Evolutionary conservation across 2,888 invertebrate genomes (phyloP).

Genomic region (Acanthosepion esculentum): DNA sequence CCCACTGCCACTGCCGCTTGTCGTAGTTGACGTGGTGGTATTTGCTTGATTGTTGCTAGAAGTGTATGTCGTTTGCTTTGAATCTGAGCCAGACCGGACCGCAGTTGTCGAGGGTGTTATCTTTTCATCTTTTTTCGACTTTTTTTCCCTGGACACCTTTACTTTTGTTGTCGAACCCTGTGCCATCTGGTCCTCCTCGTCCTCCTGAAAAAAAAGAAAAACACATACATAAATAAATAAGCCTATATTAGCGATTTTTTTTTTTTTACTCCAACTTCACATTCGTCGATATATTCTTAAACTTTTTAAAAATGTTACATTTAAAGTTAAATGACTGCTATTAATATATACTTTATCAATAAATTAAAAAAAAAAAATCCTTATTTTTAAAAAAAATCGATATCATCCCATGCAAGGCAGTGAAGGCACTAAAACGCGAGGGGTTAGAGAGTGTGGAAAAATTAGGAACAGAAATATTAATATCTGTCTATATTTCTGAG

Average conservation of each 20-base stretch:
- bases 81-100: slow-evolving; percentile 51
- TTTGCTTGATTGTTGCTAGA: slow-evolving; percentile 25
- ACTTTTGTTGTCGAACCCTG: slow-evolving; percentile 62
- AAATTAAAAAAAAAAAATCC: no score
- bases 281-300: no score
- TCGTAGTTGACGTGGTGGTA: slow-evolving; percentile 41
- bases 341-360: no score
- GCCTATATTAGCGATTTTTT: not conserved
- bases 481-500: no score
- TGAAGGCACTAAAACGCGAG: no score
- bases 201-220: slow-evolving; percentile 55
- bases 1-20: not conserved
- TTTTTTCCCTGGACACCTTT: slow-evolving; percentile 59
- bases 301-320: no score
- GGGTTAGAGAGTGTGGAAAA: no score
- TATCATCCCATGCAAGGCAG: no score
- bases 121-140: slow-evolving; percentile 47
- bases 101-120: slow-evolving; percentile 48
- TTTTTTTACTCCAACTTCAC: no score
- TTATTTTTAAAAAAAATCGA: no score
- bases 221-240: not conserved
- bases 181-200: slow-evolving; percentile 65
- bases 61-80: slow-evolving; percentile 38
- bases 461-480: no score
- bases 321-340: no score